Base-by-base conservation (phyloP, 2,888 invertebrate species). In the Hypselothyrea guttata region DNA sequence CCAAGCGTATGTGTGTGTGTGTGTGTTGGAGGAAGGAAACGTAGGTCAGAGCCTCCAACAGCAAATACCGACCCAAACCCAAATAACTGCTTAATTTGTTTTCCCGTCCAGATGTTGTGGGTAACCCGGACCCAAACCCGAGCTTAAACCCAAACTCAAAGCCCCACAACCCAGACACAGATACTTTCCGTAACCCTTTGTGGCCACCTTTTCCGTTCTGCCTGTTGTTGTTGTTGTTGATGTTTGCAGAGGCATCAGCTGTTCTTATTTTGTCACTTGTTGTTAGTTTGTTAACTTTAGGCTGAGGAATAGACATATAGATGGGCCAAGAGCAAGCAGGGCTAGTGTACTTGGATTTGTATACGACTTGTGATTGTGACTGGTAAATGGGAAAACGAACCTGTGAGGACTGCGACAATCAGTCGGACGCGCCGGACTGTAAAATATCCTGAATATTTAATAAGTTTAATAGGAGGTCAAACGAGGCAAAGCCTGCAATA, bases 31-130 rank as follows among this genome's bases (percentile, higher is more conserved):
- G n/a, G n/a, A n/a, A n/a, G n/a, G n/a, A n/a, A n/a, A n/a, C 42
- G 37, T 15, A 52, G 30, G 41, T 55, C 15, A 42, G 55, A 40
- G n/a, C n/a, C n/a, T 34, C 27, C 33, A 28, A 46, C 42, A 40
- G 33, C 51, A 54, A 58, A 53, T 62, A 57, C n/a, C n/a, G n/a
- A n/a, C n/a, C n/a, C 64, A 63, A 63, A 45, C 71, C 78, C 68
- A 84, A 82, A 84, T 78, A 78, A 84, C 78, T 77, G 84, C 82
- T 78, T 78, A 78, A 78, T 78, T 78, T 78, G 84, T 84, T 84
- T 71, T 81, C 54, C 45, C 57, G 53, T 34, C 45, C 57, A 58
- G 60, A 54, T 59, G 61, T 51, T 38, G 42, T 44, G 31, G 41
- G 5, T 12, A 33, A n/a, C 4, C 33, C 13, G 15, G 13, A 12